Percentiles rank a stretch among this genome's conserved stretches.
Evolutionary conservation across 2,797 vertebrate genomes (phyloP).

Genomic region (Microhierax caerulescens): DNA sequence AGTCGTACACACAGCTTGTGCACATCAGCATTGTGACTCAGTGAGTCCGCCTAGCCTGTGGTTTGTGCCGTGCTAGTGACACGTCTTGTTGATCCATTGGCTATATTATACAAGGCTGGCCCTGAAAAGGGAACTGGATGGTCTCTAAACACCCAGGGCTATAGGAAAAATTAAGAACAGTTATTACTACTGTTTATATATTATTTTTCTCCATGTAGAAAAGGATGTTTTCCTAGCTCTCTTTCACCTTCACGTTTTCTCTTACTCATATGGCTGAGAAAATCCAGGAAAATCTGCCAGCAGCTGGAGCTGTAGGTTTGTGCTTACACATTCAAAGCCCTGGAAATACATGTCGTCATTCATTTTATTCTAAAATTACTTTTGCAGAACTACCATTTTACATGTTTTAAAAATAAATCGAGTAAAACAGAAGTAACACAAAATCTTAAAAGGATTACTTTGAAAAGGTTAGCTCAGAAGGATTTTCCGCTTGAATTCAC

Average conservation of each 20-base stretch:
- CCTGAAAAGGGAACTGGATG: background rate
- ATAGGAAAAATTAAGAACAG: background rate
- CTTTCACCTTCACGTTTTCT: background rate
- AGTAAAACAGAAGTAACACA: background rate
- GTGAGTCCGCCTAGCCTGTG: background rate
- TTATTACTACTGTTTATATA: background rate
- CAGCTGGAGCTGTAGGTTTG: conserved; percentile 4
- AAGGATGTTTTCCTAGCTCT: background rate
- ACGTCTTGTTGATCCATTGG: background rate
- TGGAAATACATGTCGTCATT: background rate
- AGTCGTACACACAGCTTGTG: background rate
- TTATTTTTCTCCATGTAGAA: background rate
- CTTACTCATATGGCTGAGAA: background rate
- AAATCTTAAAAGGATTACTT: background rate
- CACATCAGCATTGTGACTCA: background rate
- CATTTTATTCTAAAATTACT: background rate
- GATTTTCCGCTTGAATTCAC: background rate
- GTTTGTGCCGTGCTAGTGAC: background rate
- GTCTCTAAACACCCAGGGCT: rapidly evolving
- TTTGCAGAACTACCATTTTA: background rate
- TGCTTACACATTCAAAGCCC: background rate
- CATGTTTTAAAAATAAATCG: background rate
- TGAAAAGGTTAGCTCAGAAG: background rate
- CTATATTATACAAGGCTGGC: background rate
- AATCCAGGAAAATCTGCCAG: background rate